Percentiles rank a stretch among this genome's conserved stretches.
phyloP scores from a whole-genome alignment of 1,140 invertebrate genomes.

The Hylaeus anthracinus region DNA sequence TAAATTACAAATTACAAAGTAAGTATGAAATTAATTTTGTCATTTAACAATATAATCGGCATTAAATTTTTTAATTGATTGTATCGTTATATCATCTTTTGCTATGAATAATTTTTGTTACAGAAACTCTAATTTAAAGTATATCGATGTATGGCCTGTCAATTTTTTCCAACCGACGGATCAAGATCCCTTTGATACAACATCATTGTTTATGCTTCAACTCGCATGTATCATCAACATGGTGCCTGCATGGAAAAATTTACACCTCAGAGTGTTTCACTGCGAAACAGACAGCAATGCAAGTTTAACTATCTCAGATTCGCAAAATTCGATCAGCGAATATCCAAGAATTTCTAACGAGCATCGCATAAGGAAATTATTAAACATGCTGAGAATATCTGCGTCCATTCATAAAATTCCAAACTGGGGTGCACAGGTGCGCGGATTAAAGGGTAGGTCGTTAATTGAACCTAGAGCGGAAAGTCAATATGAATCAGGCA shows the following conservation, averaged over 20 bases:
- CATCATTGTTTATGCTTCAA: conserved; percentile 97
- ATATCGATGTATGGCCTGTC: conserved; percentile 98
- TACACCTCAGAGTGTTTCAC: conserved; percentile 91
- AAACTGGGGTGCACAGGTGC: conserved; percentile 71
- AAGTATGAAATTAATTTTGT: conserved; percentile 60
- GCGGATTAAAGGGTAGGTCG: conserved; percentile 68
- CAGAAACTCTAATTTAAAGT: conserved; percentile 85
- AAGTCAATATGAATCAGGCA: conserved; percentile 70
- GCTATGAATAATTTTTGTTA: conserved; percentile 47
- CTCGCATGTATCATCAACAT: conserved; percentile 98
- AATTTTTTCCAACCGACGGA: conserved; percentile 91
- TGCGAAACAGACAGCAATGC: conserved; percentile 82
- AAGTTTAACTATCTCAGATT: conserved; percentile 71
- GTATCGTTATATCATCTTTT: conserved; percentile 1
- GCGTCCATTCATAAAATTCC: conserved; percentile 84
- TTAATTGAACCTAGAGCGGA: conserved; percentile 68
- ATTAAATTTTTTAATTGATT: neutral
- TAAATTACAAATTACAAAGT: conserved; percentile 87
- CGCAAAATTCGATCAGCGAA: conserved; percentile 70
- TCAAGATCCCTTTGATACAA: conserved; percentile 91
- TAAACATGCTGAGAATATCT: conserved; percentile 85
- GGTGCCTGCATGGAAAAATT: conserved; percentile 91
- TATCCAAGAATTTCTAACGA: conserved; percentile 76
- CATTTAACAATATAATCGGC: neutral
- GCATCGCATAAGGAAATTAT: conserved; percentile 82